Evolutionary conservation across 2,888 invertebrate genomes (phyloP).

Genomic region (Melieria picta): DNA sequence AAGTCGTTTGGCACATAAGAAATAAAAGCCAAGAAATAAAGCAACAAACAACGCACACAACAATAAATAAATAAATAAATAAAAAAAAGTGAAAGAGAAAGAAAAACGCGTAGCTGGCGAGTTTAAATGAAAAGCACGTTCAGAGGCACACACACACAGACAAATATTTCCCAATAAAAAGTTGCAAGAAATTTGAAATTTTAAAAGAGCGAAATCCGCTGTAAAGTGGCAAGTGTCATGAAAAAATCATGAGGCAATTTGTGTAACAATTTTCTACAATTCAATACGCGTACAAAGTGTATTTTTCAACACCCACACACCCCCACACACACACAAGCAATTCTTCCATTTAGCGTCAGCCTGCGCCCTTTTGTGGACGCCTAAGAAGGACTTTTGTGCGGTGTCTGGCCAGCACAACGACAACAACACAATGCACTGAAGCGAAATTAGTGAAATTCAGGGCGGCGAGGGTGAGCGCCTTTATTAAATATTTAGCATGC

Average conservation of each 20-base stretch:
- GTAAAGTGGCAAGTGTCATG: background rate
- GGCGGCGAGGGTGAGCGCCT: no score
- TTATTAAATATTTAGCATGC: no score
- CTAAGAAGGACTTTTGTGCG: no score
- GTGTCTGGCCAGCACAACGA: no score
- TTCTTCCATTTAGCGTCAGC: no score
- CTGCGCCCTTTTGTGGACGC: no score
- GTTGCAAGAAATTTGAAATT: background rate
- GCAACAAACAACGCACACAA: background rate
- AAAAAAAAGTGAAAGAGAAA: background rate
- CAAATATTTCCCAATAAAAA: background rate
- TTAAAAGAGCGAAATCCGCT: background rate
- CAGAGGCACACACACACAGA: background rate
- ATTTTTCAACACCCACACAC: background rate
- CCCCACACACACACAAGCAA: background rate
- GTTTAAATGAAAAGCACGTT: background rate
- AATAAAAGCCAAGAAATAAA: no score
- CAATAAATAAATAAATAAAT: background rate
- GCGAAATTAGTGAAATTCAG: no score
- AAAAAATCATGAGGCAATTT: slow-evolving; percentile 12
- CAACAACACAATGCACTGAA: no score
- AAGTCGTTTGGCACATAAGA: no score
- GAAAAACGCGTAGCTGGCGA: background rate
- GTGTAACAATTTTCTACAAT: background rate
- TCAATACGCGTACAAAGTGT: background rate